These are phyloP conservation scores for Trachurus trachurus DNA, from an alignment of 2,797 vertebrate species.

Conservation along the genomic window DNA sequence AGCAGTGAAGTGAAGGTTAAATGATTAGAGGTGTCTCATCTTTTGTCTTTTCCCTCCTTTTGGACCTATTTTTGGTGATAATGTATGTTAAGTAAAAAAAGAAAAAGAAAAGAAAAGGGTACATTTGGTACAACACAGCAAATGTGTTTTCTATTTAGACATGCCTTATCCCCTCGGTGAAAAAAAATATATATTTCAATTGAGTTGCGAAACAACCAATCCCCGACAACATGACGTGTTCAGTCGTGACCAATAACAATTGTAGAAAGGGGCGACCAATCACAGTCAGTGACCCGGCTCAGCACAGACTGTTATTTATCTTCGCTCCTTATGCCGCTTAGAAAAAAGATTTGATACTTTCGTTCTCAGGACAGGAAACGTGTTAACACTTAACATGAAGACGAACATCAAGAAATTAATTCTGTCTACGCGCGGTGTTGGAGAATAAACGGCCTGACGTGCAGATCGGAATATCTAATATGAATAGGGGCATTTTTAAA, in stretches of 20 bases:
- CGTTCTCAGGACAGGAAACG: fast-evolving
- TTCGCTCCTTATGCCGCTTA: too few relatives aligned
- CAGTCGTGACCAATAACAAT: slow-evolving; percentile 55
- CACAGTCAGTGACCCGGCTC: neutral
- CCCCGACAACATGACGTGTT: neutral
- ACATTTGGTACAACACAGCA: neutral
- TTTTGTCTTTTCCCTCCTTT: neutral
- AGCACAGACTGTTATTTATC: too few relatives aligned
- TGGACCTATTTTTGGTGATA: neutral
- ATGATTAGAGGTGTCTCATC: too few relatives aligned
- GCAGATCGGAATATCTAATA: neutral
- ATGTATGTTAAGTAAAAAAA: neutral
- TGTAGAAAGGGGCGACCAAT: slow-evolving; percentile 33
- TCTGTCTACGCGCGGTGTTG: neutral
- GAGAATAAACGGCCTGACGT: neutral
- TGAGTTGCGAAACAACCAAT: slow-evolving; percentile 55
- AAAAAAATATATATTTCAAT: slow-evolving; percentile 6
- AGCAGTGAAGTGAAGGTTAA: too few relatives aligned
- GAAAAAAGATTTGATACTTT: too few relatives aligned
- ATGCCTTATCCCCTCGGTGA: neutral
- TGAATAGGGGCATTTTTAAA: neutral
- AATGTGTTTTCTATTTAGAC: fast-evolving
- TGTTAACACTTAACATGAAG: neutral
- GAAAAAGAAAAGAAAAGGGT: neutral
- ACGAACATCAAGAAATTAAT: fast-evolving